phyloP scores from a whole-genome alignment of 2,797 vertebrate species.

The Pseudopleuronectes americanus region DNA sequence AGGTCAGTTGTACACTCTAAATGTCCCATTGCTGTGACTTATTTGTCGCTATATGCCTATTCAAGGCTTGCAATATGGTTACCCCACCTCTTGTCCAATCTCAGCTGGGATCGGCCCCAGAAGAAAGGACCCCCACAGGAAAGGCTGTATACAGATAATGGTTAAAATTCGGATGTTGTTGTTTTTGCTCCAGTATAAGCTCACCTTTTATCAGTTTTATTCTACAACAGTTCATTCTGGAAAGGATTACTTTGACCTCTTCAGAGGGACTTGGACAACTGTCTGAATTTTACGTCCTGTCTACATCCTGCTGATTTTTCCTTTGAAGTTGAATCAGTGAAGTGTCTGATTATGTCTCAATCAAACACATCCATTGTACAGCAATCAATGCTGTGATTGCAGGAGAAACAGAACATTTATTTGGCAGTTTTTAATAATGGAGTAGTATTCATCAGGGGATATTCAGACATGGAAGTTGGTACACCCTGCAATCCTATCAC shows the following conservation, averaged over 20 bases:
- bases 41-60: too few relatives aligned
- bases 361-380: conserved; percentile 80
- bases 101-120: too few relatives aligned
- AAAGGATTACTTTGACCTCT: conserved; percentile 50
- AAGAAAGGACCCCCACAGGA: too few relatives aligned
- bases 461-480: conserved; percentile 57
- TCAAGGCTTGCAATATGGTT: too few relatives aligned
- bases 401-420: conserved; percentile 53
- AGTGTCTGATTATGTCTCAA: conserved; percentile 79
- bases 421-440: conserved; percentile 62
- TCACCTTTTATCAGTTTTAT: conserved; percentile 15
- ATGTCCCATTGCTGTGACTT: too few relatives aligned
- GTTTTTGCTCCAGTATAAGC: not conserved
- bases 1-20: too few relatives aligned
- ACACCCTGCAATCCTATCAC: conserved; percentile 60
- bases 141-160: too few relatives aligned
- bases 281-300: conserved; percentile 58
- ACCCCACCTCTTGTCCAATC: too few relatives aligned
- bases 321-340: conserved; percentile 77
- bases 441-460: conserved; percentile 62
- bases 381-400: conserved; percentile 83
- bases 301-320: conserved; percentile 74
- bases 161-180: not conserved
- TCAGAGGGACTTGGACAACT: conserved; percentile 22
- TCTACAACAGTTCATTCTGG: conserved; percentile 3